Evolutionary conservation across 2,888 invertebrate genomes (phyloP).

Genomic region (Tribolium freemani): DNA sequence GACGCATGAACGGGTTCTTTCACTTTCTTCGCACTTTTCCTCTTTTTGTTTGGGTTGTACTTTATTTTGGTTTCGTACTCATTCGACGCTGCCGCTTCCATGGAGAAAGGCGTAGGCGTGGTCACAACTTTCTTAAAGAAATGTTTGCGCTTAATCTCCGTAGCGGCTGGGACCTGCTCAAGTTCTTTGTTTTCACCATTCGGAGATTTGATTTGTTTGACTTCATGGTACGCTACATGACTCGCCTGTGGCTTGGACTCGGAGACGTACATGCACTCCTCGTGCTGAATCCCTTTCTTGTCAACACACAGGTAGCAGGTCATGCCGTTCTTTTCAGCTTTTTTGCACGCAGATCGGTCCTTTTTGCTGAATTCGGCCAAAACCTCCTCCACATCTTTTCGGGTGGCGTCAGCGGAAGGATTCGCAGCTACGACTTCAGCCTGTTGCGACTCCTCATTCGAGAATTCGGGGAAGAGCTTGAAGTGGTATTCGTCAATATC

Average conservation of each 20-base stretch:
- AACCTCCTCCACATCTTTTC: constrained; percentile 79
- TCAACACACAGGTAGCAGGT: constrained; percentile 83
- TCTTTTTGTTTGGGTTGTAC: constrained; percentile 40
- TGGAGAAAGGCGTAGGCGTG: constrained; percentile 23
- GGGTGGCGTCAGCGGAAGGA: constrained; percentile 69
- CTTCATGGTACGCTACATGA: constrained; percentile 77
- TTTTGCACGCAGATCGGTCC: constrained; percentile 80
- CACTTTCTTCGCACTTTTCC: constrained; percentile 41
- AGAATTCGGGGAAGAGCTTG: constrained; percentile 67
- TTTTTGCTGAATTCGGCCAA: constrained; percentile 81
- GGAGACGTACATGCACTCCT: constrained; percentile 84
- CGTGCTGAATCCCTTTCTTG: constrained; percentile 78
- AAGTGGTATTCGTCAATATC: constrained; percentile 70
- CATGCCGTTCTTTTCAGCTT: constrained; percentile 80
- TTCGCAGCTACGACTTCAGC: constrained; percentile 59
- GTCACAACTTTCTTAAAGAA: constrained; percentile 49
- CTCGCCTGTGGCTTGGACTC: constrained; percentile 77
- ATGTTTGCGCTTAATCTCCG: constrained; percentile 47
- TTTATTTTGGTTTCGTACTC: constrained; percentile 53
- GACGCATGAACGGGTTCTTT: constrained; percentile 39
- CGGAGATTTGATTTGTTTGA: constrained; percentile 74
- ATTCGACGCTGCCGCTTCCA: constrained; percentile 56
- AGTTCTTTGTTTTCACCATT: constrained; percentile 40
- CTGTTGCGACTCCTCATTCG: constrained; percentile 60
- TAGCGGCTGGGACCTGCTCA: constrained; percentile 30